Evolutionary conservation across 2,113 vertebrate genomes (phyloP).

Genomic region (Notarius lentiginosus): DNA sequence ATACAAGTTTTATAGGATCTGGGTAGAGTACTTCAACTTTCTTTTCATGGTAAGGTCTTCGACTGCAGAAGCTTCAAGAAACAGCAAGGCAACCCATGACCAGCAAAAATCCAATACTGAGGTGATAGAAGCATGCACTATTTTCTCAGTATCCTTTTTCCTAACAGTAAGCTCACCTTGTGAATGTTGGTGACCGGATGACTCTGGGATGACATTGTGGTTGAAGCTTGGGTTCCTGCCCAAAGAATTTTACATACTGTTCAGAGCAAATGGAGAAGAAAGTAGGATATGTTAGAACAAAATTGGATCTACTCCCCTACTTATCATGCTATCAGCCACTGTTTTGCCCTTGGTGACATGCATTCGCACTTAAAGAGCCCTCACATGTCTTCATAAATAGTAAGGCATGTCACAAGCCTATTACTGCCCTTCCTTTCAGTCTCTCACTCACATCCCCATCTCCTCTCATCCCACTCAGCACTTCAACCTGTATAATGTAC

Average conservation of each 20-base stretch:
- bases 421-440: not conserved
- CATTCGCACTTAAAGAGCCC: slow-evolving; percentile 58
- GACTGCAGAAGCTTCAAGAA: not conserved
- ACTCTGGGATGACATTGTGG: not conserved
- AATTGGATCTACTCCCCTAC: slow-evolving; percentile 60
- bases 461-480: slow-evolving; percentile 31
- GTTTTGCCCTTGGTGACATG: slow-evolving; percentile 60
- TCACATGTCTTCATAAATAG: slow-evolving; percentile 59
- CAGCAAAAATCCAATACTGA: not conserved
- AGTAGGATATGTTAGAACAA: slow-evolving; percentile 54
- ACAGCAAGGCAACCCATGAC: not conserved
- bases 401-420: slow-evolving; percentile 41
- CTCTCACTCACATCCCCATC: slow-evolving; percentile 22
- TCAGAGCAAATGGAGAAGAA: slow-evolving; percentile 58
- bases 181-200: not conserved
- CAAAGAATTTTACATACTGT: not conserved
- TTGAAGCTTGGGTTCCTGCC: not conserved
- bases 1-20: not conserved
- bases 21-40: not conserved
- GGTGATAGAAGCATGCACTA: not conserved
- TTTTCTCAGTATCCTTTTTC: not conserved
- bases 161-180: not conserved
- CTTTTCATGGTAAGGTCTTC: not conserved
- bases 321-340: slow-evolving; percentile 59
- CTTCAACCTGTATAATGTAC: slow-evolving; percentile 48